Evolutionary conservation across 2,888 invertebrate genomes (phyloP).

Genomic region (Zaprionus obscuricornis): DNA sequence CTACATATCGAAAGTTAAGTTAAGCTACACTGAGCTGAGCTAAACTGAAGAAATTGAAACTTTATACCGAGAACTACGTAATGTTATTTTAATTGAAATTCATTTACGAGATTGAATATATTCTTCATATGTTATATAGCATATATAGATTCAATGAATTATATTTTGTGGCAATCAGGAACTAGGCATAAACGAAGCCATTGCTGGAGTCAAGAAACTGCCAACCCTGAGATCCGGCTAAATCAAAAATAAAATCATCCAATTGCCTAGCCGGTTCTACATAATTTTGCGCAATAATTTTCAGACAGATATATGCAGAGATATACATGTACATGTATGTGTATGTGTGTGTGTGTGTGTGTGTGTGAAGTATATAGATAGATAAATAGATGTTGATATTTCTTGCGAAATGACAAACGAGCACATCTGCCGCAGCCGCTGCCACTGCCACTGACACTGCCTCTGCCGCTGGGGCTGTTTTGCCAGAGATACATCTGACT

Average conservation of each 20-base stretch:
- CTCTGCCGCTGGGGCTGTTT: too few species aligned
- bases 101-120: conserved; percentile 33
- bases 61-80: background rate
- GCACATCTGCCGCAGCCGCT: too few species aligned
- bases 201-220: conserved; percentile 63
- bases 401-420: conserved; percentile 41
- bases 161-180: conserved; percentile 31
- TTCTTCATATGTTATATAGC: too few species aligned
- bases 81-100: conserved; percentile 30
- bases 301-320: too few species aligned
- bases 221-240: conserved; percentile 60
- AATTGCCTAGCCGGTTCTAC: conserved; percentile 52
- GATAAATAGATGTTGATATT: conserved; percentile 20
- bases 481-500: conserved; percentile 36
- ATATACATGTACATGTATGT: too few species aligned
- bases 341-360: too few species aligned
- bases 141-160: background rate
- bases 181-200: conserved; percentile 12
- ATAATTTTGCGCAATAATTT: conserved; percentile 34
- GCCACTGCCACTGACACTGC: too few species aligned
- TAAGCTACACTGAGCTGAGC: conserved; percentile 25
- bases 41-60: conserved; percentile 1
- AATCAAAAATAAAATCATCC: conserved; percentile 24
- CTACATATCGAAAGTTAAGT: too few species aligned
- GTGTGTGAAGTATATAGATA: too few species aligned